These are phyloP conservation scores for Rhinophrynus dorsalis DNA, from an alignment of 2,797 vertebrate species.

Conservation along the genomic window DNA sequence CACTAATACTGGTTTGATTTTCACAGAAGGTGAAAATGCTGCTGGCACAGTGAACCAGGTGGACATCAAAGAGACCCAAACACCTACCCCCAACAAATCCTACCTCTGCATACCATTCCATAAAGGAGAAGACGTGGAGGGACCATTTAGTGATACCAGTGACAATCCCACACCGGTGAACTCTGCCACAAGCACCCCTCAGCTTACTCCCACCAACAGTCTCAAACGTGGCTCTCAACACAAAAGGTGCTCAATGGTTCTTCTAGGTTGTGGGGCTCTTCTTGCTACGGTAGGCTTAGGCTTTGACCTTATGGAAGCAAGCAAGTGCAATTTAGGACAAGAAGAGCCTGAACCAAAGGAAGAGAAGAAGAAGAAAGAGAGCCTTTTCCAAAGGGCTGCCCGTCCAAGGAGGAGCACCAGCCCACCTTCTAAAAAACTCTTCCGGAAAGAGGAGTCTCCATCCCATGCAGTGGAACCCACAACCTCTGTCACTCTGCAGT, in stretches of 20 bases:
- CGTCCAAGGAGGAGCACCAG: conserved; percentile 82
- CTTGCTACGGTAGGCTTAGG: conserved; percentile 89
- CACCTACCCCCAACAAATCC: conserved; percentile 78
- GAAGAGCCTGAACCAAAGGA: conserved; percentile 76
- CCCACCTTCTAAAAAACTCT: conserved; percentile 86
- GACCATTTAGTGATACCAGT: conserved; percentile 70
- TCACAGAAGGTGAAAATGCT: conserved; percentile 80
- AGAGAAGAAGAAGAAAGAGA: conserved; percentile 86
- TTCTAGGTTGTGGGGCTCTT: conserved; percentile 89
- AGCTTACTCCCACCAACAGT: conserved; percentile 81
- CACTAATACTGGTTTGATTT: too few species aligned
- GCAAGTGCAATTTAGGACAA: conserved; percentile 68
- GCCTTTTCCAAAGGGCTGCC: conserved; percentile 85
- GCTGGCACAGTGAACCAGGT: conserved; percentile 76
- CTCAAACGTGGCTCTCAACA: conserved; percentile 77
- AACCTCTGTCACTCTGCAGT: conserved; percentile 84
- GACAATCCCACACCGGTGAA: conserved; percentile 74
- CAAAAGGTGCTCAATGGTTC: conserved; percentile 83
- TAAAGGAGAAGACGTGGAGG: conserved; percentile 77
- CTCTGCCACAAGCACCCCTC: conserved; percentile 77
- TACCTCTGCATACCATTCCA: conserved; percentile 95
- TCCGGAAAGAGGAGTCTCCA: conserved; percentile 76
- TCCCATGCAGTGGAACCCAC: conserved; percentile 71
- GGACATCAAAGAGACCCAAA: conserved; percentile 64
- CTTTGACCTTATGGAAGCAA: conserved; percentile 79